Conservation (phyloP, 2,888 invertebrate species). For the Eupithecia subumbrata region DNA sequence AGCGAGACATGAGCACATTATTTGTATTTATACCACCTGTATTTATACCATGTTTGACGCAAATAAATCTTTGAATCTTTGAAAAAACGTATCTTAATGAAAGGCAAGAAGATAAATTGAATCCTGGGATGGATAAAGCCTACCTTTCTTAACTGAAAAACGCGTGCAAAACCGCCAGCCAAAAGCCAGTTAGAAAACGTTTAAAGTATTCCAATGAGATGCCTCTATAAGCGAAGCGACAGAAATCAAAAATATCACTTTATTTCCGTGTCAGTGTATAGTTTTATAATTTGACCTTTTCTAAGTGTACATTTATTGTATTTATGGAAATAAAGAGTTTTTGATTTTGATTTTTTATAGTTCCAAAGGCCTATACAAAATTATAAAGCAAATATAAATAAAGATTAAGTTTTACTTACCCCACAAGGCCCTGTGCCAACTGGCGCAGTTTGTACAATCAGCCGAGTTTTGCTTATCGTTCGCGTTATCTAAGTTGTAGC, state of each 20-base stretch:
- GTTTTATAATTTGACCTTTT: no score
- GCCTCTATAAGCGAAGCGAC: no score
- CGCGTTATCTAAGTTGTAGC: constrained; percentile 33
- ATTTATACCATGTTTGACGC: no score
- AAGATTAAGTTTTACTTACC: constrained; percentile 30
- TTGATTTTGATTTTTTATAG: no score
- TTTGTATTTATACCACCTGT: no score
- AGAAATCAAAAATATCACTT: no score
- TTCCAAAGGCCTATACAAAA: not conserved
- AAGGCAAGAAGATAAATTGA: not conserved
- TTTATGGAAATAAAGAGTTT: no score
- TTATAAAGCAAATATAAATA: constrained; percentile 22
- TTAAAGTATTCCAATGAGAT: not conserved
- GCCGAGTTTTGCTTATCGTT: constrained; percentile 35
- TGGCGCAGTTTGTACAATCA: constrained; percentile 34
- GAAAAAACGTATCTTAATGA: not conserved
- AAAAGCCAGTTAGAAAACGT: not conserved
- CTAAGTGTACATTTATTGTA: no score
- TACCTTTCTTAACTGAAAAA: not conserved
- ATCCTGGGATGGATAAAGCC: not conserved
- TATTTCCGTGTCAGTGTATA: no score
- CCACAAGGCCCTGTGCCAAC: constrained; percentile 29
- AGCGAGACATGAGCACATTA: no score
- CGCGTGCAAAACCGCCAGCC: not conserved
- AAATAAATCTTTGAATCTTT: no score